These are phyloP conservation scores for Labeo catla DNA, from an alignment of 2,113 vertebrate species.

Conservation along the genomic window DNA sequence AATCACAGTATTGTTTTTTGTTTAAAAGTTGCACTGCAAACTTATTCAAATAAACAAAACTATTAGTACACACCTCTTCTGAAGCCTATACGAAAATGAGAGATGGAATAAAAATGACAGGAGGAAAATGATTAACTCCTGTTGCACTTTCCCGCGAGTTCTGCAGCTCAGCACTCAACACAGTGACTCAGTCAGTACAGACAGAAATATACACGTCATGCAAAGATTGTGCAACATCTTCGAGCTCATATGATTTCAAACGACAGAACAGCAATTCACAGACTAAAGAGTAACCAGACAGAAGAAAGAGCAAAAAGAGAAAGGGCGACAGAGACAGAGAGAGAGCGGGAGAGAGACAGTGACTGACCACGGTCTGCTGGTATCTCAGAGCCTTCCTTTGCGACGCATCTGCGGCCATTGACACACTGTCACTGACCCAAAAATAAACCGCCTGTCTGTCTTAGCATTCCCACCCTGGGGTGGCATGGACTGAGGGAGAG, in stretches of 20 bases:
- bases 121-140: not conserved
- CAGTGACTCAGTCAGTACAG: not conserved
- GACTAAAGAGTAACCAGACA: conserved; percentile 5
- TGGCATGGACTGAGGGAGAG: conserved; percentile 42
- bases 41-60: not conserved
- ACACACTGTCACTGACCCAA: conserved; percentile 82
- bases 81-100: not conserved
- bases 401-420: conserved; percentile 86
- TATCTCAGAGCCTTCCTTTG: conserved; percentile 83
- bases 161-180: not conserved
- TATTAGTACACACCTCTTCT: not conserved
- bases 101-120: not conserved
- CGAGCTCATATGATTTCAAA: not conserved
- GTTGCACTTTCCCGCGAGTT: conserved; percentile 1
- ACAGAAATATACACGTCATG: conserved; percentile 24
- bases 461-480: conserved; percentile 71
- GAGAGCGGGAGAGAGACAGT: conserved; percentile 30
- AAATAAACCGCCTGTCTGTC: conserved; percentile 76
- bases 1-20: not conserved
- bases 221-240: conserved; percentile 35
- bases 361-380: conserved; percentile 86
- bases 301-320: conserved; percentile 19
- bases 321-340: conserved; percentile 17
- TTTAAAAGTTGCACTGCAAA: not conserved
- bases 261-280: not conserved